Percentiles rank a stretch among this genome's conserved stretches.
phyloP scores from a whole-genome alignment of 2,888 invertebrate genomes.

The Endomychus coccineus region DNA sequence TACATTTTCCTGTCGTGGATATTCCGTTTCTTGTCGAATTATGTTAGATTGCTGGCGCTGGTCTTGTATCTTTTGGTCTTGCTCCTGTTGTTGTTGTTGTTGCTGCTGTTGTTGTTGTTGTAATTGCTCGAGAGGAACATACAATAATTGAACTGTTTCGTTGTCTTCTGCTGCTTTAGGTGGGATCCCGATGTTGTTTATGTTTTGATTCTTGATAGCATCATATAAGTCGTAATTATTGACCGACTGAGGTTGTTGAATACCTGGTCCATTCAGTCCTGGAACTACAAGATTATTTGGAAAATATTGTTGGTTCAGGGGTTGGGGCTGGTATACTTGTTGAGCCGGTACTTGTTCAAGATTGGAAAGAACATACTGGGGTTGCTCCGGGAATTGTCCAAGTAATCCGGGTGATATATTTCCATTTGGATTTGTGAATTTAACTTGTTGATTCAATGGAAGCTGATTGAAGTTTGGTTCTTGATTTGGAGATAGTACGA shows the following conservation, averaged over 20 bases:
- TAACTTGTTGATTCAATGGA: slow-evolving; percentile 1
- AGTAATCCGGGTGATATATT: background rate
- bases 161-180: slow-evolving; percentile 25
- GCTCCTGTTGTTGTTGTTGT: slow-evolving; percentile 9
- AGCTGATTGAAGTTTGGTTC: slow-evolving; percentile 7
- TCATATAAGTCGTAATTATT: no score
- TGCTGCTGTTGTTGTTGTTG: slow-evolving; percentile 14
- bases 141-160: slow-evolving; percentile 70
- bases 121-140: slow-evolving; percentile 64
- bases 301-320: slow-evolving; percentile 12
- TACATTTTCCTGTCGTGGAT: background rate
- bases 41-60: no score
- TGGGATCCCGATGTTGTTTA: no score
- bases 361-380: slow-evolving; percentile 23
- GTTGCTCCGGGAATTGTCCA: slow-evolving; percentile 29
- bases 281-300: slow-evolving; percentile 4
- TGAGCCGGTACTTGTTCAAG: slow-evolving; percentile 26
- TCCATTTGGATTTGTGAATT: slow-evolving; percentile 11
- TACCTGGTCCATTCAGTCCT: background rate
- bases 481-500: slow-evolving; percentile 18
- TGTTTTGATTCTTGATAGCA: no score
- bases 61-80: background rate
- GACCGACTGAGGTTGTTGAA: slow-evolving; percentile 6
- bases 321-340: slow-evolving; percentile 13
- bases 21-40: background rate